These are phyloP conservation scores for Carduelis carduelis DNA, from an alignment of 2,797 vertebrate species.

Conservation along the genomic window DNA sequence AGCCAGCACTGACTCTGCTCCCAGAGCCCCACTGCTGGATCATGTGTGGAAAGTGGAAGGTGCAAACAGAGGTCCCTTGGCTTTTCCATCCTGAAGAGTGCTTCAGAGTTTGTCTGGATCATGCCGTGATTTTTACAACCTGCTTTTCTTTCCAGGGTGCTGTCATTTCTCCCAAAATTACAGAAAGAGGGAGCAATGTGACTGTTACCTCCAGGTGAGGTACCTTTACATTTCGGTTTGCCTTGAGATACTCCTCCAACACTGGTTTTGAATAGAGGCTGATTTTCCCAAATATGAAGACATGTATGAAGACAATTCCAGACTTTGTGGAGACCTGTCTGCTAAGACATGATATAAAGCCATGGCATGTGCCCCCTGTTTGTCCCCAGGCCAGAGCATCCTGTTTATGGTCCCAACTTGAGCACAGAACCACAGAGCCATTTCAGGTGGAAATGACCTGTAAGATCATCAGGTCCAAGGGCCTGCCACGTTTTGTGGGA, in stretches of 20 bases:
- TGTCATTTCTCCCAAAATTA: background rate
- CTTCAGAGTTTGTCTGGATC: background rate
- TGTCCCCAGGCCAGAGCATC: background rate
- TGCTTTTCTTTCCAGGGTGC: background rate
- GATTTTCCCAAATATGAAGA: background rate
- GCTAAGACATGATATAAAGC: background rate
- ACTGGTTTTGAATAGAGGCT: background rate
- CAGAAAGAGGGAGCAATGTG: background rate
- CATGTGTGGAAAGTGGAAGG: background rate
- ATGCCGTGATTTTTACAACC: background rate
- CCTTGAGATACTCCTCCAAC: background rate
- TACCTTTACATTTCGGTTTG: background rate
- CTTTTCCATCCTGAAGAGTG: background rate
- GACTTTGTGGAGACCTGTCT: background rate
- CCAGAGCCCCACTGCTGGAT: background rate
- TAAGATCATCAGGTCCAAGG: background rate
- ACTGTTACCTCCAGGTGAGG: background rate
- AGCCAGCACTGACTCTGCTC: background rate
- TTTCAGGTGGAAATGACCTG: background rate
- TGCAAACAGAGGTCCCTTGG: fast-evolving
- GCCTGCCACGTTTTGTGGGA: fast-evolving
- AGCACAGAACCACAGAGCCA: background rate
- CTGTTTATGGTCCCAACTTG: fast-evolving
- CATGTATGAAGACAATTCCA: fast-evolving
- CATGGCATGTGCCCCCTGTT: background rate